Base-by-base conservation (phyloP, 2,888 invertebrate species). In the Bimastos eiseni region DNA sequence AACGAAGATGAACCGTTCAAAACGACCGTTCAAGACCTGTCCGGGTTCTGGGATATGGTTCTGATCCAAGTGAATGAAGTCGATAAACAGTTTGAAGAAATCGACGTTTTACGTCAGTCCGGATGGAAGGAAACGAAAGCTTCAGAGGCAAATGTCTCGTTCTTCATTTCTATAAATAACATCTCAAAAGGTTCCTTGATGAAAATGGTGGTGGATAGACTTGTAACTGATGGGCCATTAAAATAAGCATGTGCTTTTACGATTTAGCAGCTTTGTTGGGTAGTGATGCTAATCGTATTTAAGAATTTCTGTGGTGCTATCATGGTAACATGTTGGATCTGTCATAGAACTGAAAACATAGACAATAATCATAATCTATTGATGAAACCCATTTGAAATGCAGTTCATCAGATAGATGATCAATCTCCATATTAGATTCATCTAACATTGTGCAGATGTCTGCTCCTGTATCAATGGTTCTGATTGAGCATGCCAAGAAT, bases 1-100 rank as follows among this genome's bases (percentile, higher is more conserved):
- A 86, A 0, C 19, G 86, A 86, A 36, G 97, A 97, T 92, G 98
- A 98, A 94, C 97, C 97, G 92, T 98, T 97, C 95, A 97, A 97
- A 17, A 98, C 98, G 19, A 98, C 98, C 0, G 96, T 96, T 92
- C 97, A 97, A 93, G 99, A 99, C 95, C 96, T 99, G 92, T 98
- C 97, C 93, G 99, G 98, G 0, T 99, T 99, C 96, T 99, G 98
- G 98, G 98, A 99, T 95, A 98, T 99, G 98, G 98, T 98, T 55
- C 97, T 97, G 95, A 96, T 98, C 89, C 98, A 98, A 95, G 97
- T 98, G 37, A 96, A 97, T 91, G 97, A 98, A 94, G 97, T 98
- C 90, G 97, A 98, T 94, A 96, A 96, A 13, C 95, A 97, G 93
- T 98, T 97, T 94, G 96, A 96, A n/a, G 95, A 95, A 90, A 94